phyloP scores from a whole-genome alignment of 1,140 invertebrate genomes.

The Trichoplusia ni region DNA sequence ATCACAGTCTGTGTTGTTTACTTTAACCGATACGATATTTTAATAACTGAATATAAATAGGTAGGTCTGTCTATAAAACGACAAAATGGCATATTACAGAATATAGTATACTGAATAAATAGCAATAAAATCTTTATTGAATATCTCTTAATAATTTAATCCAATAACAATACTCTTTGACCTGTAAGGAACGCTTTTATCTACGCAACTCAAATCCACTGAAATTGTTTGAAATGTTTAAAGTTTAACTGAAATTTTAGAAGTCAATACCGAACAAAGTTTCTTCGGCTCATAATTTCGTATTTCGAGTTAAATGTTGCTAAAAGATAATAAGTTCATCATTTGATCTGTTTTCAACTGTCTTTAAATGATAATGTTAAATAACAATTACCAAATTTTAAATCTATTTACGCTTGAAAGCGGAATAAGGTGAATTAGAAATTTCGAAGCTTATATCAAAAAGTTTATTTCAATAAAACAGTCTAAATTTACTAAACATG shows the following conservation, averaged over 20 bases:
- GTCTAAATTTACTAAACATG: no score
- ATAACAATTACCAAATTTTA: no score
- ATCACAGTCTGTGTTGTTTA: no score
- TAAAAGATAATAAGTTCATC: slow-evolving; percentile 12
- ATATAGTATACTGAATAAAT: not conserved
- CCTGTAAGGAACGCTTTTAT: not conserved
- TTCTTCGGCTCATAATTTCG: slow-evolving; percentile 14
- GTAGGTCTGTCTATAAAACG: no score
- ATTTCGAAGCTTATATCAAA: no score
- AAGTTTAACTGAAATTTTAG: slow-evolving; percentile 4
- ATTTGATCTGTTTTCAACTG: slow-evolving; percentile 24
- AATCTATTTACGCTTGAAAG: no score
- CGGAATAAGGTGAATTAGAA: no score
- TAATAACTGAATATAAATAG: no score
- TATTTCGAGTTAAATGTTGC: slow-evolving; percentile 10
- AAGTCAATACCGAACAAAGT: slow-evolving; percentile 23
- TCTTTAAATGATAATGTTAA: not conserved
- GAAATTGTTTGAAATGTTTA: slow-evolving; percentile 22
- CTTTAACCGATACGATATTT: no score
- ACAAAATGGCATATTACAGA: no score
- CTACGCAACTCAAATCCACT: slow-evolving; percentile 16
- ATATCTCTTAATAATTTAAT: not conserved
- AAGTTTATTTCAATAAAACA: no score
- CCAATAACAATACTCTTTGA: not conserved
- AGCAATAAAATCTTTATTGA: not conserved